Conservation (phyloP, 1,140 invertebrate genomes). For the Babylonia areolata region DNA sequence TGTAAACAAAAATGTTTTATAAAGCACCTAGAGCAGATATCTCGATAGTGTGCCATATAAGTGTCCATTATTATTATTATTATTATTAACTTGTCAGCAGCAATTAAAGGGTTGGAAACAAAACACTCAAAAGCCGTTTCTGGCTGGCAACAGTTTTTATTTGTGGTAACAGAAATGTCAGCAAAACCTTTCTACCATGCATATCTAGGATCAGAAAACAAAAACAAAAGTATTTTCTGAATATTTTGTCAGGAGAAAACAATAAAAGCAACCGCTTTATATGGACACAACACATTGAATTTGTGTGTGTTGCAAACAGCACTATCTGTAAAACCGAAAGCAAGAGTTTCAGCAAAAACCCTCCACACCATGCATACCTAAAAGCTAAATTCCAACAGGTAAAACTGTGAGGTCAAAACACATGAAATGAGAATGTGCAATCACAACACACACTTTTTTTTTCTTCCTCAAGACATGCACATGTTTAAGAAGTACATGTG, state of each 20-base stretch:
- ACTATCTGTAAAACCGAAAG: background rate
- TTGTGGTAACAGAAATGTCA: background rate
- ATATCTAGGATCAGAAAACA: background rate
- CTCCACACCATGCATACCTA: background rate
- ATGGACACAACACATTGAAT: background rate
- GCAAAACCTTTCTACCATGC: background rate
- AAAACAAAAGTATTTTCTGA: background rate
- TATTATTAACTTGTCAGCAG: too few relatives aligned
- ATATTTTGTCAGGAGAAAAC: background rate
- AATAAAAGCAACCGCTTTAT: background rate
- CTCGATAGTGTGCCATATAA: too few relatives aligned
- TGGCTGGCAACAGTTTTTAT: background rate
- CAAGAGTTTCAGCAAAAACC: background rate
- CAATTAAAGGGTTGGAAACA: too few relatives aligned
- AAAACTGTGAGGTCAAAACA: too few relatives aligned
- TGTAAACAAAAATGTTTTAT: too few relatives aligned
- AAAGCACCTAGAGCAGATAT: too few relatives aligned
- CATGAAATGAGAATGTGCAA: too few relatives aligned
- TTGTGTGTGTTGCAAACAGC: background rate
- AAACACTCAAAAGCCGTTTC: too few relatives aligned
- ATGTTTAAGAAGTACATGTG: too few relatives aligned
- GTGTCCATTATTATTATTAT: too few relatives aligned
- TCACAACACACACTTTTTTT: too few relatives aligned
- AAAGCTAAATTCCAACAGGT: background rate
- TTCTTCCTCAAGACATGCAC: too few relatives aligned